Base-by-base conservation (phyloP, 2,888 invertebrate genomes). In the Schizotus pectinicornis region DNA sequence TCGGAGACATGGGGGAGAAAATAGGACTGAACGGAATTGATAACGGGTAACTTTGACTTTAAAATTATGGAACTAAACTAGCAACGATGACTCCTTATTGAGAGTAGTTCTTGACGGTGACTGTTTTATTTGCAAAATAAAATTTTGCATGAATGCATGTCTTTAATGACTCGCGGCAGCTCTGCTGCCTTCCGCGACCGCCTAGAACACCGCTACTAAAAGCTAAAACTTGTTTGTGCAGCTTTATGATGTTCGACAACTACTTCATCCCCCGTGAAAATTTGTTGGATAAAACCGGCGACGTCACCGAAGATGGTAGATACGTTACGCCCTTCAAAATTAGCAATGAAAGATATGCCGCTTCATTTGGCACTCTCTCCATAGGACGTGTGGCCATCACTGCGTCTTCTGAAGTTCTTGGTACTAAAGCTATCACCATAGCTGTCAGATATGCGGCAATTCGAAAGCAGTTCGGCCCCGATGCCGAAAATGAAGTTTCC, bases 1-100 rank as follows among this genome's bases (percentile, higher is more conserved):
- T 96, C 0, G 96, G 96, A 0, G 97, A 98, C 76, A 86, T 98
- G 81, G 98, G 98, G 0, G 91, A 92, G 77, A 98, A 98, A 80
- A 83, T 93, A 37, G 96, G 93, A 0, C 83, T 95, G 6, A 94
- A 97, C 78, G 96, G 95, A 1, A 80, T 97, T 35, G 98, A 98
- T 77, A 98, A 98, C 81, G 98, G 98, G 91, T 92, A 14, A 8
- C 3, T 46, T 37, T 36, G 1, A 42, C 32, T 39, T 31, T 8
- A 11, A 38, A 33, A 37, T 11, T 22, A 8, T 33, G n/a, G n/a
- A n/a, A n/a, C n/a, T n/a, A n/a, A n/a, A n/a, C n/a, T n/a, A n/a
- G n/a, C n/a, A n/a, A n/a, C n/a, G n/a, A n/a, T n/a, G n/a, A n/a
- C n/a, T n/a, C n/a, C n/a, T n/a, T n/a, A n/a, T n/a, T n/a, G n/a